Evolutionary conservation across 2,797 vertebrate genomes (phyloP), one percentile per base, ranked within the genome.

Genomic region (Danio tinwini): DNA sequence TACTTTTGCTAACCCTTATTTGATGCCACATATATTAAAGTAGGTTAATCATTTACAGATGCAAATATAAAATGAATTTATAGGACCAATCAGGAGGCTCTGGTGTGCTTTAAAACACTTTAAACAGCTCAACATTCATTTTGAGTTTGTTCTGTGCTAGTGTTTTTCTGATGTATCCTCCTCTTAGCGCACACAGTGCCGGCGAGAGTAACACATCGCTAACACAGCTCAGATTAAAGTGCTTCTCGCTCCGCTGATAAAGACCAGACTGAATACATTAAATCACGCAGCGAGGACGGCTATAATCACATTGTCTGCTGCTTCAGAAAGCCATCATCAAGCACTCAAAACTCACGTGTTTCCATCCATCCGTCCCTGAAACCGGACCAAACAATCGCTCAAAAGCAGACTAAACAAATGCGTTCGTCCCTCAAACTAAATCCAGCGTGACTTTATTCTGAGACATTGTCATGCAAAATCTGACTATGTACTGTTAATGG

Each of bases 301-400:
- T 42, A n/a, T 81, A 81, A 81, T 85, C 84, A 85, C 81, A 81
- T 81, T 79, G 69, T 81, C 77, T 81, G 78, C 75, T 81, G 79
- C 62, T 76, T 72, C 70, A 59, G 17, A 44, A 47, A 55, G 50
- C 68, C 68, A 40, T 55, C 29, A 42, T 19, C 13, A 55, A 55
- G n/a, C 55, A 29, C 70, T 73, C 70, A 37, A 52, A 55, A 40
- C 53, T 45, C 53, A 29, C 42, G 4, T 45, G 19, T 44, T 29
- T 72, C 70, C 40, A 58, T 72, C 70, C 17, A 10, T 56, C 17
- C 53, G 29, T 29, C 45, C 14, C 47, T 7, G 16, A 63, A 63
- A 42, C 56, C 56, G 10, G 56, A 19, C 56, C 16, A 68, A 29
- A 68, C 45, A 16, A 13, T 63, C 61, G 17, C 13, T 65, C 42